phyloP scores from a whole-genome alignment of 2,888 invertebrate genomes.

The Antheraea assamensis region DNA sequence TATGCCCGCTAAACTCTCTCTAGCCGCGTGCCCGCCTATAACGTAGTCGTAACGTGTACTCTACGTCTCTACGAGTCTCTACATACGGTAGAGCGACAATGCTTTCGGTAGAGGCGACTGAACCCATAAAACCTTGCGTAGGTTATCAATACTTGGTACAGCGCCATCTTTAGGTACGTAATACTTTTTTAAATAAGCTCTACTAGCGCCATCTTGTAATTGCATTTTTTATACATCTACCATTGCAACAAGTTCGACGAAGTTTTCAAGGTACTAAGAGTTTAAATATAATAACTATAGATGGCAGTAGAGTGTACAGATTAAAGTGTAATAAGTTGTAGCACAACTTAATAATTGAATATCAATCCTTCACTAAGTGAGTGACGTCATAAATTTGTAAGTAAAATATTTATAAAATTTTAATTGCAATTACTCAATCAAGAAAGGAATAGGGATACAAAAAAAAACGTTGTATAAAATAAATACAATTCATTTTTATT shows the following conservation, averaged over 20 bases:
- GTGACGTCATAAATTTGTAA: too few species aligned
- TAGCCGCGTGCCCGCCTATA: slow-evolving; percentile 45
- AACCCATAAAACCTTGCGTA: slow-evolving; percentile 66
- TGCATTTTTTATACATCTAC: neutral
- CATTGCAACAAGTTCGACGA: neutral
- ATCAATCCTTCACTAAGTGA: too few species aligned
- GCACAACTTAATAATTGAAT: too few species aligned
- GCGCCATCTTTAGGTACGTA: slow-evolving; percentile 52
- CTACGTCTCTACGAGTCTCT: slow-evolving; percentile 22
- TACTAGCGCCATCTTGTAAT: slow-evolving; percentile 31
- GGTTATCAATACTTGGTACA: slow-evolving; percentile 24
- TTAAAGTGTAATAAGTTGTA: neutral
- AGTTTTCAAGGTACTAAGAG: neutral
- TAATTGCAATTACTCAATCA: neutral
- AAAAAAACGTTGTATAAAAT: slow-evolving; percentile 23
- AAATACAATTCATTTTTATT: slow-evolving; percentile 36
- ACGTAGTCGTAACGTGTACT: slow-evolving; percentile 28
- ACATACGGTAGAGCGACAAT: slow-evolving; percentile 37
- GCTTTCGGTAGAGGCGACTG: slow-evolving; percentile 60
- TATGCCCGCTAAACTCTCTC: slow-evolving; percentile 61
- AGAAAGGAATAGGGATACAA: neutral
- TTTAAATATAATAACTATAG: neutral
- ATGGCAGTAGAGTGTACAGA: neutral
- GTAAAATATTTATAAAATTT: neutral
- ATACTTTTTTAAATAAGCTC: neutral